A percentile compares a stretch with the other conserved stretches of the same genome.
Conservation (phyloP, 2,797 vertebrate genomes). For the Enteromius mattozi region DNA sequence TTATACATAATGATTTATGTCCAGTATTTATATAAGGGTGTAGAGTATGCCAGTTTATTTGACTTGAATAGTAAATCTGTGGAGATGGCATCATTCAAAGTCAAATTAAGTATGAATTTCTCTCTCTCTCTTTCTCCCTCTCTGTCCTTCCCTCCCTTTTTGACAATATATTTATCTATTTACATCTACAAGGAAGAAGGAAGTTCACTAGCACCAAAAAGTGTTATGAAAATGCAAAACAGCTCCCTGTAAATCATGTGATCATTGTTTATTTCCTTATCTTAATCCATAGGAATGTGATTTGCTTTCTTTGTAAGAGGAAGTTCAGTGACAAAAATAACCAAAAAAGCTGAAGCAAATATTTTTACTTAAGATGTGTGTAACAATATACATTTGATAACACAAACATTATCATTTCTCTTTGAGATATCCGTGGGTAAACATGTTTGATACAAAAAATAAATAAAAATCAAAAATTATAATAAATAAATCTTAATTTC, state of each 20-base stretch:
- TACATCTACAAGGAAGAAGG: conserved; percentile 47
- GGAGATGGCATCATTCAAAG: not conserved
- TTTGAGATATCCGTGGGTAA: not conserved
- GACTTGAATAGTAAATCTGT: not conserved
- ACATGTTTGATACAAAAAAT: not conserved
- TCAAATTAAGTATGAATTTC: not conserved
- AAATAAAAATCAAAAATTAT: not conserved
- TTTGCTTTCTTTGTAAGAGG: conserved; percentile 20
- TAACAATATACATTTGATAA: not conserved
- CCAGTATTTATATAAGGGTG: not conserved
- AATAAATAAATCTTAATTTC: not conserved
- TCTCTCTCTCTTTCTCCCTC: not conserved
- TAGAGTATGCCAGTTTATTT: not conserved
- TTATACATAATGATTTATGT: not conserved
- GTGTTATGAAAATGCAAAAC: conserved; percentile 46
- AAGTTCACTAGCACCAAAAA: conserved; percentile 34
- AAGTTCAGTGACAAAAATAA: conserved; percentile 11
- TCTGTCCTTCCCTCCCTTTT: not conserved
- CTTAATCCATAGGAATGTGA: not conserved
- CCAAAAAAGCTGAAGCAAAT: not conserved
- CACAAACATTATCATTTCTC: not conserved
- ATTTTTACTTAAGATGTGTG: not conserved
- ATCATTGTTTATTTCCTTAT: conserved; percentile 32
- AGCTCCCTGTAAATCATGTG: conserved; percentile 28
- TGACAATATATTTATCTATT: not conserved